Evolutionary conservation across 2,797 vertebrate genomes (phyloP).

Genomic region (Paedocypris micromegethes): DNA sequence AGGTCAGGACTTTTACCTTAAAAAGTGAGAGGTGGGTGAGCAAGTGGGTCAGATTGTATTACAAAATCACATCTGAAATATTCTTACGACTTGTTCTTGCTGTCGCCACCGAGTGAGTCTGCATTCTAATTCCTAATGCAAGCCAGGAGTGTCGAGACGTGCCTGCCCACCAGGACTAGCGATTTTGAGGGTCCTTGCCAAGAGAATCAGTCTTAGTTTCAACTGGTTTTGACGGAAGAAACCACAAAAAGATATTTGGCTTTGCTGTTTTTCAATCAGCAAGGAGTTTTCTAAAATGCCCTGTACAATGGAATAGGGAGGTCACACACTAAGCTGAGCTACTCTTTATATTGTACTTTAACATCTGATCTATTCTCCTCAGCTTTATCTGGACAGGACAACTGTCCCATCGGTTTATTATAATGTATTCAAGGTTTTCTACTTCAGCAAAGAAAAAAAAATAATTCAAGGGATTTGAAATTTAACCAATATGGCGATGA

Average conservation of each 20-base stretch:
- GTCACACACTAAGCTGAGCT: conserved; percentile 10
- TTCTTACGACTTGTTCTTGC: conserved; percentile 56
- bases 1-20: conserved; percentile 55
- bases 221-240: conserved; percentile 30
- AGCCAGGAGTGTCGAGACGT: conserved; percentile 38
- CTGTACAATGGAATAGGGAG: conserved; percentile 17
- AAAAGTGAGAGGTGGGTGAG: conserved; percentile 42
- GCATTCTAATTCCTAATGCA: conserved; percentile 62
- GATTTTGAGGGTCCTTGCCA: conserved; percentile 13
- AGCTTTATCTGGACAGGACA: conserved; percentile 45
- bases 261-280: conserved; percentile 28
- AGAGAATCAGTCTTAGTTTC: conserved; percentile 16
- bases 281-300: conserved; percentile 21
- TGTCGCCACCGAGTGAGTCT: conserved; percentile 62
- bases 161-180: conserved; percentile 17
- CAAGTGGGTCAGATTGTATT: conserved; percentile 61
- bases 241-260: conserved; percentile 31
- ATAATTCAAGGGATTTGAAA: too few relatives aligned
- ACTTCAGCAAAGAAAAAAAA: too few relatives aligned
- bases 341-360: conserved; percentile 12
- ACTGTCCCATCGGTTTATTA: conserved; percentile 41
- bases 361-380: conserved; percentile 54
- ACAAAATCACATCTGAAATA: conserved; percentile 62
- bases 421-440: too few relatives aligned
- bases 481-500: too few relatives aligned